Evolutionary conservation across 2,113 vertebrate genomes (phyloP), one percentile per base, ranked within the genome.

Genomic region (Limanda limanda): DNA sequence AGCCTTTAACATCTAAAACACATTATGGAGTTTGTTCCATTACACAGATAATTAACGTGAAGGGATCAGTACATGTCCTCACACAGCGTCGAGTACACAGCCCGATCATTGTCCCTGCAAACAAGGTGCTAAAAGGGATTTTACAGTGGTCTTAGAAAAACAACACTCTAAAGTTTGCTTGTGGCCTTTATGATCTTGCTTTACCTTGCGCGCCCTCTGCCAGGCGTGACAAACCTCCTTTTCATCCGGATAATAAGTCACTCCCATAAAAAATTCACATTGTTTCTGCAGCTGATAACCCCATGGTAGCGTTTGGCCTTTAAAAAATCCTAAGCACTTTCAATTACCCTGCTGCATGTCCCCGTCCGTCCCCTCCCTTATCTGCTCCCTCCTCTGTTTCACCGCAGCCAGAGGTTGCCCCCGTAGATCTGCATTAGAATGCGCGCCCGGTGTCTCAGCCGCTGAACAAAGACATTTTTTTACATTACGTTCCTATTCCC

Each of bases 211-310:
- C 78, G 79, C 64, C 82, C 71, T 87, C 76, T 76, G 64, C 40
- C 3, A 69, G 78, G 71, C 45, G 14, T 76, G 70, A 76, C 82
- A 65, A 84, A 71, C 86, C 68, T 85, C 54, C 76, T 84, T 56
- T 90, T 87, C 79, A 83, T 84, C 66, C 3, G 5, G 75, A 86
- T 89, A 90, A 91, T 91, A 91, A 92, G 89, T 90, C 82, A 74
- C 76, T 70, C 60, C 79, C 78, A 85, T 91, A 84, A 88, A 91
- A 88, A 83, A 87, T 82, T 86, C 79, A 57, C 81, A 91, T 92
- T 91, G 91, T 92, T 92, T 90, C 83, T 75, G 81, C 73, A 11
- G 83, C 90, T 62, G 90, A 92, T 92, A 93, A 93, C 89, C 88
- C 56, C 56, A 74, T 82, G 76, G 86, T 86, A 84, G 87, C 76